Percentiles rank a stretch among this genome's conserved stretches.
Conservation (phyloP, 2,888 invertebrate genomes). For the Eudemis profundana region DNA sequence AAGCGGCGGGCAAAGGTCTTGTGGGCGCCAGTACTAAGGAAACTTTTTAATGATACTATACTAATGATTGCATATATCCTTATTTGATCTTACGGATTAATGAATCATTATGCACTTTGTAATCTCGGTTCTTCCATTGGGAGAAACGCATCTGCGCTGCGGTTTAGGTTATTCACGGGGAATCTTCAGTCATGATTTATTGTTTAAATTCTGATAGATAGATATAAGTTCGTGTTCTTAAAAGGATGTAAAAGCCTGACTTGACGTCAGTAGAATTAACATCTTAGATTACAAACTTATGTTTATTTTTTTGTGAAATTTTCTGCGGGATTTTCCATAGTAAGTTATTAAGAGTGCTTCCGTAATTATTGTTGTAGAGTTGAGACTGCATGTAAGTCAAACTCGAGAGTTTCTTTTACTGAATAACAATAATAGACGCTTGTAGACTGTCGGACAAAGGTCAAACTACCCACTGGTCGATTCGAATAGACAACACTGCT, state of each 20-base stretch:
- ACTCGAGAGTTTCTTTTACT: background rate
- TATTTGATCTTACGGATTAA: slow-evolving; percentile 23
- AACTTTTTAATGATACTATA: slow-evolving; percentile 23
- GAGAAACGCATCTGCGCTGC: slow-evolving; percentile 7
- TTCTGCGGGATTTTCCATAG: too few relatives aligned
- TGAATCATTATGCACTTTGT: slow-evolving; percentile 19
- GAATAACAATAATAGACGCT: slow-evolving; percentile 14
- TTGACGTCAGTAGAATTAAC: slow-evolving; percentile 8
- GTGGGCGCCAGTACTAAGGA: slow-evolving; percentile 35
- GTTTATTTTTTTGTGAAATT: too few relatives aligned
- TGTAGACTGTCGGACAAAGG: slow-evolving; percentile 17
- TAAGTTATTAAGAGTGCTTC: too few relatives aligned
- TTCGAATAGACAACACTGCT: slow-evolving; percentile 9
- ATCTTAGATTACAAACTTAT: too few relatives aligned
- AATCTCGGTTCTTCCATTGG: slow-evolving; percentile 7
- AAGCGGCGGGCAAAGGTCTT: slow-evolving; percentile 39
- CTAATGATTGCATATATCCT: slow-evolving; percentile 34
- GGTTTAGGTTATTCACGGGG: slow-evolving; percentile 17
- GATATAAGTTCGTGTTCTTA: slow-evolving; percentile 17
- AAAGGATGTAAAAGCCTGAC: background rate
- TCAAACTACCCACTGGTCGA: slow-evolving; percentile 20
- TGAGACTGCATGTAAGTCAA: background rate
- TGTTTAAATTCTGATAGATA: background rate
- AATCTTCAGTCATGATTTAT: slow-evolving; percentile 9
- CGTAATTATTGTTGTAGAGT: too few relatives aligned